Percentiles rank a stretch among this genome's conserved stretches.
Evolutionary conservation across 2,797 vertebrate genomes (phyloP).

Genomic region (Clarias platycephalus): DNA sequence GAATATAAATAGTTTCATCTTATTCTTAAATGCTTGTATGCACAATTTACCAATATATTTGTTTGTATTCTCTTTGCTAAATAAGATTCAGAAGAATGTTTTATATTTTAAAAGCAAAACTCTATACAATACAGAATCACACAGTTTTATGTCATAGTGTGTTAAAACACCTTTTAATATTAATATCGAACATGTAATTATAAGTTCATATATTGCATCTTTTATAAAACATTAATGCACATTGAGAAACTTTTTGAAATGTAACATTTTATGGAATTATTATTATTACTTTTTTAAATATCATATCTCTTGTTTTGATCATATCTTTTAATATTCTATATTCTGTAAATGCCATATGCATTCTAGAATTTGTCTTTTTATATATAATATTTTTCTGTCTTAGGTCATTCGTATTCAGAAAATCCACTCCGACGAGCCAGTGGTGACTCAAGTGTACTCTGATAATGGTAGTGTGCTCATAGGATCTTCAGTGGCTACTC

Average conservation of each 20-base stretch:
- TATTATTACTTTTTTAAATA: not conserved
- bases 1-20: no score
- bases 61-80: not conserved
- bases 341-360: not conserved
- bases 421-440: conserved; percentile 58
- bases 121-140: not conserved
- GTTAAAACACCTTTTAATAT: not conserved
- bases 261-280: not conserved
- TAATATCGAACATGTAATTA: not conserved
- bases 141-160: not conserved
- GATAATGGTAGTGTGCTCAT: conserved; percentile 83
- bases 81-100: not conserved
- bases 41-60: not conserved
- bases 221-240: not conserved
- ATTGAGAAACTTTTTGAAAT: not conserved
- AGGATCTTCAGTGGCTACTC: conserved; percentile 80
- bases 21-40: not conserved
- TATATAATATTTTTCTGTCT: not conserved
- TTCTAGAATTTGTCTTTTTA: not conserved
- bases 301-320: not conserved
- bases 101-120: not conserved
- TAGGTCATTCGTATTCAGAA: conserved; percentile 61
- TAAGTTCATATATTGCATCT: not conserved
- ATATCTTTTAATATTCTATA: not conserved
- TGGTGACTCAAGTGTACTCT: conserved; percentile 67